phyloP scores from a whole-genome alignment of 2,888 invertebrate genomes.

The Vandiemenella viatica region DNA sequence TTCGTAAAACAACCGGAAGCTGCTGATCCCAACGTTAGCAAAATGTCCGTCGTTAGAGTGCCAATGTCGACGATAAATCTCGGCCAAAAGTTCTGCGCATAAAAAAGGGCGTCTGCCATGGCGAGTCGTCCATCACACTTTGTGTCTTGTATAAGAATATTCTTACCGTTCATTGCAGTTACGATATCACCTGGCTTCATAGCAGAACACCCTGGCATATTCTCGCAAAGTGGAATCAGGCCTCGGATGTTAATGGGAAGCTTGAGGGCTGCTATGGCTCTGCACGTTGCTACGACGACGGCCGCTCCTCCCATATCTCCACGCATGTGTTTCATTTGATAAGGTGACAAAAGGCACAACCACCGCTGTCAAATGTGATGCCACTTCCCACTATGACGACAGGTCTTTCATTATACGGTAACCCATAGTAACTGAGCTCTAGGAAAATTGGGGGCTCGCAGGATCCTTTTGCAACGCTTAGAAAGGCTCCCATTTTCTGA shows the following conservation, averaged over 20 bases:
- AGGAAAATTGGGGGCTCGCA: conserved; percentile 46
- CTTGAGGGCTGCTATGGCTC: conserved; percentile 38
- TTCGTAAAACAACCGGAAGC: conserved; percentile 50
- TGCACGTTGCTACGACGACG: conserved; percentile 40
- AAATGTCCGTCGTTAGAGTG: conserved; percentile 48
- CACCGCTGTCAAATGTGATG: conserved; percentile 55
- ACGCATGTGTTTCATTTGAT: conserved; percentile 52
- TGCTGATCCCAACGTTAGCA: conserved; percentile 40
- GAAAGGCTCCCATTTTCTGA: conserved; percentile 49
- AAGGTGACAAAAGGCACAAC: conserved; percentile 50
- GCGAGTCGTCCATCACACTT: conserved; percentile 59
- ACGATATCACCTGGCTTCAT: conserved; percentile 56
- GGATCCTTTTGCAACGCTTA: conserved; percentile 49
- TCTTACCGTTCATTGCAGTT: conserved; percentile 54
- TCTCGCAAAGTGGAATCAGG: conserved; percentile 50
- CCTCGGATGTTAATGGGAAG: conserved; percentile 42
- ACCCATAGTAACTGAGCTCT: conserved; percentile 42
- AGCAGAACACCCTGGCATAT: conserved; percentile 51
- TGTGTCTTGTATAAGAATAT: conserved; percentile 55
- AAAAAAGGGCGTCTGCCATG: conserved; percentile 52
- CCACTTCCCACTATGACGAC: conserved; percentile 49
- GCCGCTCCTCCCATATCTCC: conserved; percentile 63
- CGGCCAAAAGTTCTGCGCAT: conserved; percentile 44
- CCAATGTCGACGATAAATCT: conserved; percentile 46
- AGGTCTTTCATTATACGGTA: conserved; percentile 28